Conservation (phyloP, 92 coral and sea anemone genomes). For the Porites cylindrica region DNA sequence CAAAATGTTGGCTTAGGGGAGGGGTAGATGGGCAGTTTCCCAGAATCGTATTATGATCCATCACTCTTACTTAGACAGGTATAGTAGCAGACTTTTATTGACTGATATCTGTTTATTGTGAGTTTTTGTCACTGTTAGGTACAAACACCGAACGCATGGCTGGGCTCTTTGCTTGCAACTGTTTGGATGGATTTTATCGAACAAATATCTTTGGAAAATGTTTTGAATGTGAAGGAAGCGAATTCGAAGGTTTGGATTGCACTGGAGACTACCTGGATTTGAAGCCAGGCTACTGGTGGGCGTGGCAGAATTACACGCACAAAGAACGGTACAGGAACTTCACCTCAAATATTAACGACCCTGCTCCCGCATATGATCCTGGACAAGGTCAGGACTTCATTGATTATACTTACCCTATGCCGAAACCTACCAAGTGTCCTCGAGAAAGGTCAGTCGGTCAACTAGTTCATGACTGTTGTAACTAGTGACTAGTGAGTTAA, state of each 20-base stretch:
- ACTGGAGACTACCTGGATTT: slow-evolving; percentile 1
- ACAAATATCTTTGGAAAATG: slow-evolving; percentile 29
- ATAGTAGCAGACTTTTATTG: background rate
- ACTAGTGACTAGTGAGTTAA: too few species aligned
- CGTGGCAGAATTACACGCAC: slow-evolving; percentile 33
- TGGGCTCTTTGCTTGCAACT: slow-evolving; percentile 15
- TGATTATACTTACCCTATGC: slow-evolving; percentile 24
- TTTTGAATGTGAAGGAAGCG: slow-evolving; percentile 5
- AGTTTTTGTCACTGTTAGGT: background rate
- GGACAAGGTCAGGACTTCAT: slow-evolving; percentile 6
- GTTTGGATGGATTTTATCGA: slow-evolving; percentile 36
- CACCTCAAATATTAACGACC: background rate
- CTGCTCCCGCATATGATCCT: slow-evolving; percentile 1
- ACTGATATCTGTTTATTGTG: background rate
- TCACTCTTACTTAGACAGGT: too few species aligned
- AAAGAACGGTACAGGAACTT: slow-evolving; percentile 26
- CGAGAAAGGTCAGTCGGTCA: slow-evolving; percentile 1
- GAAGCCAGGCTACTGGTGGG: slow-evolving; percentile 34
- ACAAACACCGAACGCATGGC: slow-evolving; percentile 21
- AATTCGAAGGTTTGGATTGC: slow-evolving; percentile 23
- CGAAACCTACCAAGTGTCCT: slow-evolving; percentile 29
- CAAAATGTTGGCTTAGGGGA: too few species aligned
- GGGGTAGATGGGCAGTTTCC: too few species aligned
- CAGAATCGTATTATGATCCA: too few species aligned
- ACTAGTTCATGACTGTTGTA: too few species aligned